Conservation (phyloP, 2,888 invertebrate species). For the Pyrgus malvae region DNA sequence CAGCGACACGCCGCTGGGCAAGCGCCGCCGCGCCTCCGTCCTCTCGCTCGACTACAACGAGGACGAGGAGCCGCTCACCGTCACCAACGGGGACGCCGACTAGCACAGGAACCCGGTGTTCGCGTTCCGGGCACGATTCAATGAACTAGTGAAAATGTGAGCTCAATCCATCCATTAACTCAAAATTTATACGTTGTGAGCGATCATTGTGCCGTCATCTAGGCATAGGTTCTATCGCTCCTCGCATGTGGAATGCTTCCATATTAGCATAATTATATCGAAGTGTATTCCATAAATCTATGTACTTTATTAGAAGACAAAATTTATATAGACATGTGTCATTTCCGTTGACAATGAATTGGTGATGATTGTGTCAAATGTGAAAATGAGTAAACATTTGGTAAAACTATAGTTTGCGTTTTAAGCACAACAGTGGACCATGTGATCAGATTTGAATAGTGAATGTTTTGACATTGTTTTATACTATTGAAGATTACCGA, state of each 20-base stretch:
- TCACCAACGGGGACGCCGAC: constrained; percentile 85
- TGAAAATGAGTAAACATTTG: constrained; percentile 56
- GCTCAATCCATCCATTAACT: constrained; percentile 44
- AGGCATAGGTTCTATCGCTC: constrained; percentile 50
- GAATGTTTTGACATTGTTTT: constrained; percentile 78
- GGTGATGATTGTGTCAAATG: constrained; percentile 72
- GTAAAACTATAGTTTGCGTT: constrained; percentile 71
- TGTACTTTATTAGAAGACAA: constrained; percentile 76
- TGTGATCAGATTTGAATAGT: constrained; percentile 73
- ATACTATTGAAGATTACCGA: constrained; percentile 62
- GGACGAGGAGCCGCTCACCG: constrained; percentile 87
- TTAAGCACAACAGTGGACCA: constrained; percentile 75
- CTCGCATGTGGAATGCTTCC: constrained; percentile 55
- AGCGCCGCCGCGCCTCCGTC: constrained; percentile 86
- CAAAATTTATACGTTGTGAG: constrained; percentile 54
- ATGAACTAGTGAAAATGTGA: constrained; percentile 60
- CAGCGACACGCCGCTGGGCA: constrained; percentile 79
- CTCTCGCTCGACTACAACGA: constrained; percentile 88
- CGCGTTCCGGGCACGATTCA: constrained; percentile 59
- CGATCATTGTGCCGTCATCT: constrained; percentile 51
- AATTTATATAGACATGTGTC: constrained; percentile 58
- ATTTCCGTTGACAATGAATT: constrained; percentile 67
- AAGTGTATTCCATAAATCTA: constrained; percentile 62
- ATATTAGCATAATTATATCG: constrained; percentile 54
- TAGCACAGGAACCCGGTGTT: constrained; percentile 62